Conservation (phyloP, 2,797 vertebrate genomes). For the Etheostoma perlongum region DNA sequence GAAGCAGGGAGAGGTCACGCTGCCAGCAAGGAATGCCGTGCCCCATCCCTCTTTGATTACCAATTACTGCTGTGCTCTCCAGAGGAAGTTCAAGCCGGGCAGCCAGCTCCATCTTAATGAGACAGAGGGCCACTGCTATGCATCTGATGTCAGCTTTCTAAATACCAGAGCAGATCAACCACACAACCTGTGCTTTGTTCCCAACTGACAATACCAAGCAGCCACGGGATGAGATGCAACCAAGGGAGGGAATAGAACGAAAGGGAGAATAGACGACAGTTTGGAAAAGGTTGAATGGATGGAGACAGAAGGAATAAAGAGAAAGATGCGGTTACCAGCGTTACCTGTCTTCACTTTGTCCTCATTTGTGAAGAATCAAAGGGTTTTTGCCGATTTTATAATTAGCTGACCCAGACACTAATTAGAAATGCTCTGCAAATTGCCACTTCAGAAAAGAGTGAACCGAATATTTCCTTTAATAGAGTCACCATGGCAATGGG, state of each 20-base stretch:
- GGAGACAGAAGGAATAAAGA: constrained; percentile 17
- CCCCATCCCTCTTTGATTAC: constrained; percentile 67
- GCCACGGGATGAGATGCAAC: constrained; percentile 12
- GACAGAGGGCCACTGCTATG: constrained; percentile 49
- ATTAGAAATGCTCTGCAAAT: constrained; percentile 73
- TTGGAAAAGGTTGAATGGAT: constrained; percentile 29
- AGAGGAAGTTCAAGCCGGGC: constrained; percentile 54
- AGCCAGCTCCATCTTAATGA: constrained; percentile 70
- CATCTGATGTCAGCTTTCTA: constrained; percentile 64
- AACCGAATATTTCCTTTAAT: constrained; percentile 67
- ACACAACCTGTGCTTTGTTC: constrained; percentile 40
- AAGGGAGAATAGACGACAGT: constrained; percentile 9
- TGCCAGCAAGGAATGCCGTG: constrained; percentile 43
- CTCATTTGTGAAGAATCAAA: constrained; percentile 76
- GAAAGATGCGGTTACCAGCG: constrained; percentile 21
- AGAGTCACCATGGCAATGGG: constrained; percentile 50
- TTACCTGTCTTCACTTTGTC: constrained; percentile 51
- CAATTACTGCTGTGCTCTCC: constrained; percentile 69
- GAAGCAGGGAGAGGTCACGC: constrained; percentile 50
- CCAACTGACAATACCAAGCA: constrained; percentile 47
- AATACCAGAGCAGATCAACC: constrained; percentile 66
- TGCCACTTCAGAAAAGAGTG: constrained; percentile 70
- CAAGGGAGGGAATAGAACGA: constrained; percentile 6
- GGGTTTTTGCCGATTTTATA: constrained; percentile 74
- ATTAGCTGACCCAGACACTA: constrained; percentile 77